Evolutionary conservation across 2,888 invertebrate genomes (phyloP), one percentile per base, ranked within the genome.

Genomic region (Acanthoscelides obtectus): DNA sequence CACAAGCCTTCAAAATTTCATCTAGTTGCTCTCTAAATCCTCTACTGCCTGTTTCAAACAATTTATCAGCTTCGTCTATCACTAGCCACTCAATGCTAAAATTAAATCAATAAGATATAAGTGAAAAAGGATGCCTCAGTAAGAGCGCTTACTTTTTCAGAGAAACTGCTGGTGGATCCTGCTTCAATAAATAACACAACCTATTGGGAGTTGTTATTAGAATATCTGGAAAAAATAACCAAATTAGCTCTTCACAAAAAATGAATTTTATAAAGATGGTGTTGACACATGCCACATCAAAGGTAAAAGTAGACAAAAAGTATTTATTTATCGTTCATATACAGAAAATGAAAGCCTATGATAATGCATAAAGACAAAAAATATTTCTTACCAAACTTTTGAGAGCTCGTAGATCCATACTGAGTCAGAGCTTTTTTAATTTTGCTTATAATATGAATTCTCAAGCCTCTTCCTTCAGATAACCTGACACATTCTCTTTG

Each of bases 41-140:
- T 85, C 87, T 80, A 81, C 89, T 81, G 77, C 97, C 92, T 67
- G 90, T 91, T 85, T 99, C 99, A 87, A 99, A 98, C 69, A 99
- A 86, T 83, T 98, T 97, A 87, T 99, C 99, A 0, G 97, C 97
- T 85, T 99, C 99, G 84, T 99, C 99, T 64, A 99, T 90, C 22
- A 99, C 87, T 68, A 99, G 87, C 97, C 98, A 98, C 81, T 95
- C 91, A 8, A 98, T 91, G 79, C 94, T 95, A 78, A 22, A 84
- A 83, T 77, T 73, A 65, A 73, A 68, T 22, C 69, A 20, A 45
- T n/a, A 3, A 64, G 20, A 64, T n/a, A 20, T 64, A 64, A n/a
- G 12, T 2, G 12, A 20, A 5, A 2, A 64, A 63, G 67, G n/a
- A 22, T 27, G 68, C 19, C 6, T 20, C 20, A 22, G 20, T 2